Base-by-base conservation (phyloP, 1,140 invertebrate species). In the Wiebesia pumilae region DNA sequence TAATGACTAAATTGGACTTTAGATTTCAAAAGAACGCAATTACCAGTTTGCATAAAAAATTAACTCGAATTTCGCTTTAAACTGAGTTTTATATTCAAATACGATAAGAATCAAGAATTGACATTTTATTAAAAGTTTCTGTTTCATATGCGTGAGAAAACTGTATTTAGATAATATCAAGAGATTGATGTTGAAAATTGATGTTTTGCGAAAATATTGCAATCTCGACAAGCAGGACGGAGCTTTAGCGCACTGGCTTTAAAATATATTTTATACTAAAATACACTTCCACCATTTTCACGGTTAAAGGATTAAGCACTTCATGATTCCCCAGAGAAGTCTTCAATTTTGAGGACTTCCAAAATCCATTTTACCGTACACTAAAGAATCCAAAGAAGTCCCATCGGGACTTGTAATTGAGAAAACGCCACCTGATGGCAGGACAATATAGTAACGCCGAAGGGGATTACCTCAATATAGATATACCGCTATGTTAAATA, bases 331-430 rank as follows among this genome's bases (percentile, higher is more conserved):
- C 81, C 33, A 35, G 40, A 71, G 81, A 71, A 83, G 30, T 38
- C 69, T 73, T 33, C 43, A 83, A 83, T 73, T 83, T 83, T 69
- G 81, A 83, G 30, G 81, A n/a, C 58, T 83, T 73, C 47, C 33
- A 73, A 83, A 83, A 83, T 43, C 47, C 40, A 83, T 73, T 73
- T 33, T 43, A 19, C 3, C n/a, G 38, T 24, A 24, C 30, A 38
- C 24, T 40, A 38, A 51, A 58, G 67, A 83, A 83, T 7, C 33
- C 67, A 83, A 73, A 73, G n/a, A 83, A 83, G 43, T 54, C 40
- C 33, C 67, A 0, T 16, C n/a, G 81, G 47, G 67, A 83, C 30
- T 83, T 58, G 67, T 58, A 83, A 83, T 83, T 54, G 81, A 54
- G 40, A 51, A 71, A 69, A 62, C 24, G 27, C 24, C 27, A 62